phyloP scores from a whole-genome alignment of 2,113 vertebrate genomes.

The Micromys minutus region DNA sequence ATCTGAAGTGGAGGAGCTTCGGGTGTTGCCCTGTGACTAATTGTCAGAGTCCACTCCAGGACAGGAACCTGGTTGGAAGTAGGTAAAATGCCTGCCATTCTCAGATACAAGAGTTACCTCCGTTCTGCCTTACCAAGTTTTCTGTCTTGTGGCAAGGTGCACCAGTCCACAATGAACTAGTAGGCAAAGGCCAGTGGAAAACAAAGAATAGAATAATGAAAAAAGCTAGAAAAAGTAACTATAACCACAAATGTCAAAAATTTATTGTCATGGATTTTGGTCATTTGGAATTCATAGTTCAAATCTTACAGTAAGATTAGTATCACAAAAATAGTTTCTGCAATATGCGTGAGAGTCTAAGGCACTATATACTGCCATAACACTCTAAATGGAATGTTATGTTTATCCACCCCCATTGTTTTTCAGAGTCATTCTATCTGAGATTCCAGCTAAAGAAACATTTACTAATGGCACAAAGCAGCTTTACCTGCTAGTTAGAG shows the following conservation, averaged over 20 bases:
- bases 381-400: not conserved
- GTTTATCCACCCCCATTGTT: not conserved
- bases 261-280: not conserved
- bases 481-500: not conserved
- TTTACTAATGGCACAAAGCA: not conserved
- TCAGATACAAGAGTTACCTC: too few relatives aligned
- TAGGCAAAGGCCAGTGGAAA: not conserved
- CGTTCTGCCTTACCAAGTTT: too few relatives aligned
- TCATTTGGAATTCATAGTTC: too few relatives aligned
- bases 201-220: not conserved
- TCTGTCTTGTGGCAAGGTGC: too few relatives aligned
- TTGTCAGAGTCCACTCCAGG: too few relatives aligned
- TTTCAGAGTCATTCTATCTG: not conserved
- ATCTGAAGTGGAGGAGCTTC: too few relatives aligned
- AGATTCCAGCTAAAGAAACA: not conserved
- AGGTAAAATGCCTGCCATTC: too few relatives aligned
- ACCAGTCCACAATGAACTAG: not conserved
- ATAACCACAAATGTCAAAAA: not conserved
- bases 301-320: not conserved
- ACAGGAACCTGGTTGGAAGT: too few relatives aligned
- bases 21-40: too few relatives aligned
- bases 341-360: not conserved
- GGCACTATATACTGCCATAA: not conserved
- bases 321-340: not conserved
- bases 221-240: not conserved